Percentiles rank a stretch among this genome's conserved stretches.
These are phyloP conservation scores for Delphinus delphis DNA, from an alignment of 2,113 vertebrate species.

Conservation along the genomic window DNA sequence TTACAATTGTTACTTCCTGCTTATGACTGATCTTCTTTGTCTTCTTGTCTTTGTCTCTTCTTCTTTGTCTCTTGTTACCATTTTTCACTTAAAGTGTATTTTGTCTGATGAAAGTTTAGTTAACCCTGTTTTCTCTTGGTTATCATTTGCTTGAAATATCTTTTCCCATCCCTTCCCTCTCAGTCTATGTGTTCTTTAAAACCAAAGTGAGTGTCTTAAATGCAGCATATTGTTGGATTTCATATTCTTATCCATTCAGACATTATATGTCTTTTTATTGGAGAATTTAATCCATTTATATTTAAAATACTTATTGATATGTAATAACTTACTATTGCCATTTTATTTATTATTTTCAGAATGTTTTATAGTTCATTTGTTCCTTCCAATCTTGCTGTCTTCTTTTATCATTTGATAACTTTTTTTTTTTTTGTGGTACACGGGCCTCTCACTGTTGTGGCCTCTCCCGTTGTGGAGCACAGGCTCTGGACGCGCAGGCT, in stretches of 20 bases:
- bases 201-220: neutral
- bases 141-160: neutral
- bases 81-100: neutral
- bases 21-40: neutral
- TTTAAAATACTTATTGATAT: neutral
- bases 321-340: neutral
- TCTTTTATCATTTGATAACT: neutral
- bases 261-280: neutral
- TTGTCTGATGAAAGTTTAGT: neutral
- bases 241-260: neutral
- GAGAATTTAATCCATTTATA: neutral
- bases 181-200: neutral
- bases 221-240: neutral
- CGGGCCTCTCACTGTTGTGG: too few species aligned
- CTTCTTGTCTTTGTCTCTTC: too few species aligned
- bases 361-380: neutral
- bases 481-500: too few species aligned
- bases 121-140: neutral
- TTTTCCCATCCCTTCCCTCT: neutral
- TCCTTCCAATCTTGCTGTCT: too few species aligned
- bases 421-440: neutral
- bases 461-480: too few species aligned
- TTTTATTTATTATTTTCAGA: neutral
- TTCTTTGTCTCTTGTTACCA: neutral
- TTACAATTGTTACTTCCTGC: neutral